Evolutionary conservation across 37 sponge, comb jelly and placozoan genomes (phyloP), one percentile per base, ranked within the genome.

Genomic region (Spongilla lacustris): DNA sequence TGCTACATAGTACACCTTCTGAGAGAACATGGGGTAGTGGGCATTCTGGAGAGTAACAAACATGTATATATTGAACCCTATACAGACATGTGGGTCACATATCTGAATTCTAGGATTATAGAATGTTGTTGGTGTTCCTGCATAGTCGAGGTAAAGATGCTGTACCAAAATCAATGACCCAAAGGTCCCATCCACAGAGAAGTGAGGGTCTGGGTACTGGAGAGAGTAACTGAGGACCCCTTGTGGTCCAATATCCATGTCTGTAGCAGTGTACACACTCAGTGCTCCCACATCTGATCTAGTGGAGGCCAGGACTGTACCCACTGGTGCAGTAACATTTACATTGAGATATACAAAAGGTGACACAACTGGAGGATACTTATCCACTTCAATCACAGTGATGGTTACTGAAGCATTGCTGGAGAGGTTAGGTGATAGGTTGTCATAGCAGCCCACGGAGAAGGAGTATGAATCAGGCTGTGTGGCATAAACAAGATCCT

Each of bases 401-500:
- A 89, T 78, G 24, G 81, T 71, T 13, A 93, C 78, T 46, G 67
- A 27, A 25, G 80, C 79, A 36, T 76, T 50, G n/a, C 49, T 50
- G 36, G 82, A 66, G 73, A n/a, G 46, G 74, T 77, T 82, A 8
- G 70, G 36, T 0, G 29, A 11, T 27, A 38, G 36, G 38, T 80
- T 83, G 46, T 86, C 90, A 79, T 68, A 83, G 29, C 93, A 93
- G 0, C 27, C 23, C 69, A 85, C 84, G 10, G 6, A 33, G 8
- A 93, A 79, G 30, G 81, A 32, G 50, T 93, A 93, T 9, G 76
- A 85, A 58, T 14, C 14, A 8, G 72, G 78, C 2, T 22, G 50
- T 23, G 71, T 83, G 37, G 89, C 93, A 80, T 89, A 93, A 50
- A 89, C 93, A 21, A 93, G 50, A 30, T 68, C 71, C 26, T 32